Base-by-base conservation (phyloP, 2,113 vertebrate species). In the Merops nubicus region DNA sequence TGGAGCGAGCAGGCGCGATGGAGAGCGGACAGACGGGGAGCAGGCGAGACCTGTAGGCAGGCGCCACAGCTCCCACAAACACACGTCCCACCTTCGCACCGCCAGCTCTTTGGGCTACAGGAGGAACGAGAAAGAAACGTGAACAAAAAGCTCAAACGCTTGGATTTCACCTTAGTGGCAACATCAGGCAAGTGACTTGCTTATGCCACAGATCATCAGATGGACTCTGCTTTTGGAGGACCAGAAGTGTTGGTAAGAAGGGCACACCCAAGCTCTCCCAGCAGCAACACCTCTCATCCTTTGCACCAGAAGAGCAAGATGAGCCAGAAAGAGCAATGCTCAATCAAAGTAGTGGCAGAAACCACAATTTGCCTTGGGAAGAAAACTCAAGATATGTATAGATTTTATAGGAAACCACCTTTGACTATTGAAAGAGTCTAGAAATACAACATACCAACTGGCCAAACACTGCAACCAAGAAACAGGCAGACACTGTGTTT, bases 271-370 rank as follows among this genome's bases (percentile, higher is more conserved):
- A 23, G 40, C 53, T 84, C 45, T 50, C 15, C 1, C 1, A 59
- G 34, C 60, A 75, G 47, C 53, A 73, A 83, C 93, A 45, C 40
- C 26, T 93, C 48, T 67, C 40, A 21, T 79, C 47, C 73, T 91
- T 64, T 36, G 51, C 65, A 76, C 89, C 65, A 60, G 91, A 68
- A 82, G 84, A 95, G 87, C 84, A 28, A 94, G 93, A 82, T 73
- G 40, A 91, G 65, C 80, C 70, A 79, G 82, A 62, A 87, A 63
- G 29, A 78, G n/a, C 12, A 83, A 85, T 3, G 42, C 23, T 89
- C 26, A 31, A 2, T 57, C n/a, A 95, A 89, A 91, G 69, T 34
- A 12, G 47, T 60, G 43, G 57, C 77, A 85, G 76, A 84, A 93
- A 87, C 76, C 86, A 77, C 89, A 85, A 3, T 73, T 70, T 78